phyloP scores from a whole-genome alignment of 2,888 invertebrate species.

The Apamea anceps region DNA sequence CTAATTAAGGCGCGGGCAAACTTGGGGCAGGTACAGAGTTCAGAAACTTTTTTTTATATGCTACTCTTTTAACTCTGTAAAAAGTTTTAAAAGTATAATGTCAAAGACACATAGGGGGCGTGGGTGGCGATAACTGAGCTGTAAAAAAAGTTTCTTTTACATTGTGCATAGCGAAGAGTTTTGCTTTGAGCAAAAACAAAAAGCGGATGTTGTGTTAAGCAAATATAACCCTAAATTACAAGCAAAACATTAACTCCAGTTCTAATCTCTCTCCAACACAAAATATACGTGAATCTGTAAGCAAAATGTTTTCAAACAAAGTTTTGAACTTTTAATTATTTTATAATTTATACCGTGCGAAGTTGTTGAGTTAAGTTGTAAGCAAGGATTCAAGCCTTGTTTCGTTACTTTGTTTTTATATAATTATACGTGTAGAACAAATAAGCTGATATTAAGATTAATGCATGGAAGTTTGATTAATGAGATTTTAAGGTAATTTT shows the following conservation, averaged over 20 bases:
- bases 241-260: slow-evolving; percentile 7
- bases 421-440: slow-evolving; percentile 44
- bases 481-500: not conserved
- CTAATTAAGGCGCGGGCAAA: slow-evolving; percentile 19
- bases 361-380: slow-evolving; percentile 54
- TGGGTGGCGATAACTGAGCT: not conserved
- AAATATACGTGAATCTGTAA: slow-evolving; percentile 30
- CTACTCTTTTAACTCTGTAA: not conserved
- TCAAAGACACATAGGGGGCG: slow-evolving; percentile 19
- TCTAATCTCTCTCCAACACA: slow-evolving; percentile 34
- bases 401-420: slow-evolving; percentile 39
- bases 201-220: slow-evolving; percentile 13
- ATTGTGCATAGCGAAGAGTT: slow-evolving; percentile 7
- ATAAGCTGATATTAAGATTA: slow-evolving; percentile 23
- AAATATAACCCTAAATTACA: slow-evolving; percentile 21
- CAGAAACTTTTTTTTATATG: not conserved
- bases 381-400: slow-evolving; percentile 35
- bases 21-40: not conserved
- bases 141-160: not conserved
- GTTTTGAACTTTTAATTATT: slow-evolving; percentile 65
- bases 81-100: not conserved
- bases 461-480: not conserved
- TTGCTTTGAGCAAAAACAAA: slow-evolving; percentile 15
- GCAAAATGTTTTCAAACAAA: slow-evolving; percentile 56
- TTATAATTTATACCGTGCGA: slow-evolving; percentile 50